Percentiles rank a stretch among this genome's conserved stretches.
Evolutionary conservation across 2,888 invertebrate genomes (phyloP).

Genomic region (Rhogogaster chlorosoma): DNA sequence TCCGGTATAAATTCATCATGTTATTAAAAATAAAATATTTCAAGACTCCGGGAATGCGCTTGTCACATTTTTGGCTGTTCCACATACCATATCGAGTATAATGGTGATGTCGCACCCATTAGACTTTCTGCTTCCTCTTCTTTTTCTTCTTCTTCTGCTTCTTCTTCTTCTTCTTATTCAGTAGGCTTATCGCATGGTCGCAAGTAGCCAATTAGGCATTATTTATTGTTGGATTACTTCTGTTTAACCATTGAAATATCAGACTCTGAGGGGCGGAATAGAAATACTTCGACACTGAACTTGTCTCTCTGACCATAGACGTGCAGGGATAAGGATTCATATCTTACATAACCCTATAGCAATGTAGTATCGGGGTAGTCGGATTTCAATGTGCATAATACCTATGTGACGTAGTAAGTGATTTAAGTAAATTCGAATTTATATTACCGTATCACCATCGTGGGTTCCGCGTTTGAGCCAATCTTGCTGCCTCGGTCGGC

Average conservation of each 20-base stretch:
- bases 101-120: neutral
- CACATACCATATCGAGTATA: neutral
- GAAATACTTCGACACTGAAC: neutral
- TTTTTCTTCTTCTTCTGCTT: no score
- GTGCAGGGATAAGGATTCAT: slow-evolving; percentile 8
- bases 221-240: neutral
- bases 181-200: no score
- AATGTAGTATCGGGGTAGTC: neutral
- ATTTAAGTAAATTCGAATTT: neutral
- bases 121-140: no score
- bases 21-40: neutral
- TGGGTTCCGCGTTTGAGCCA: slow-evolving; percentile 74
- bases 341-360: slow-evolving; percentile 1
- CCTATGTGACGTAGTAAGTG: slow-evolving; percentile 20
- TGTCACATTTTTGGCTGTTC: neutral
- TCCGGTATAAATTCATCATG: neutral
- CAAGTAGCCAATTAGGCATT: neutral
- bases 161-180: no score
- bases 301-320: neutral
- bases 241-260: neutral
- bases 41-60: neutral
- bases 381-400: neutral
- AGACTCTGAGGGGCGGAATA: neutral
- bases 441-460: slow-evolving; percentile 76
- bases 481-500: slow-evolving; percentile 70